Evolutionary conservation across 1,140 invertebrate species (phyloP), one percentile per base, ranked within the genome.

Genomic region (Microplitis mediator): DNA sequence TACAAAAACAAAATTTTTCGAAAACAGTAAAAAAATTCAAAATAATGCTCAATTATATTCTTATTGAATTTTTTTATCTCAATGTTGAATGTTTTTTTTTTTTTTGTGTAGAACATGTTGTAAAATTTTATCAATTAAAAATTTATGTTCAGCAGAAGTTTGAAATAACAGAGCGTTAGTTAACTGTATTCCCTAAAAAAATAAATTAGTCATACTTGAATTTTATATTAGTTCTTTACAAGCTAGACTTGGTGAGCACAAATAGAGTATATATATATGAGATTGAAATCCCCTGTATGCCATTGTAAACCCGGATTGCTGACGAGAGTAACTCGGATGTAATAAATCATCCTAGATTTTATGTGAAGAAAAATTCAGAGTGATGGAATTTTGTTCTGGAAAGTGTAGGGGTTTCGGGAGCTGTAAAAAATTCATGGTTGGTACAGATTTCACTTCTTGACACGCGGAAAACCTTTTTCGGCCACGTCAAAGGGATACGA

Each of bases 381-480:
- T 4, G 11, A 50, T 39, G 32, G 35, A 54, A 73, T 61, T 67
- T 62, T 62, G 56, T 36, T 69, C 51, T 50, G 34, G 39, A 52
- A 71, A 64, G 62, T 54, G 14, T 36, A 35, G 23, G 23, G 23
- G 39, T 58, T 64, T 6, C 14, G 13, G 50, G 36, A 52, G 69
- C 65, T 75, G 74, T 70, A 72, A 65, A 75, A 69, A 34, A 64
- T 50, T 45, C 31, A 56, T 45, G 32, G 3, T 39, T 63, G 54
- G 56, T 54, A 61, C 14, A 64, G 72, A 74, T 74, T 74, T 74
- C 72, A 65, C 72, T 69, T 74, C 8, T 2, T 14, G 45, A 51
- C 63, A 72, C 56, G 35, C 60, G 72, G 67, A 64, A 70, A 64
- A 64, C 61, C 65, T 70, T 74, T 61, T 64, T 50, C 45, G 65